Evolutionary conservation across 2,888 invertebrate species (phyloP), one percentile per base, ranked within the genome.

Genomic region (Colostygia pectinataria): DNA sequence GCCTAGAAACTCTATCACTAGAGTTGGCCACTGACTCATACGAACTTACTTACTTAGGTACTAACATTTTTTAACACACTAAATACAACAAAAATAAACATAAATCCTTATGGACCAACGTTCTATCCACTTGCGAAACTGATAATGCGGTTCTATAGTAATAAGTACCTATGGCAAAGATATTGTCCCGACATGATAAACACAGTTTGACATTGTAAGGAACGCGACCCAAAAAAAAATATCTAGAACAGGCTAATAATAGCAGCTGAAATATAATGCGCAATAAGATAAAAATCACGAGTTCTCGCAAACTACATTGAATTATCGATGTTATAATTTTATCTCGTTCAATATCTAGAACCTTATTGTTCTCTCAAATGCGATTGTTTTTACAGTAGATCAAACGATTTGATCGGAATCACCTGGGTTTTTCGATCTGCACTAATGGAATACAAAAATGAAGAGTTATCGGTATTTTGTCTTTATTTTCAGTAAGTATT

Each of bases 391-490:
- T 41, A 20, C 56, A 69, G 59, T 67, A 41, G 15, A 52, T 57
- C 55, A 43, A 55, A 46, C 28, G 43, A 40, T 48, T 59, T 43
- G 53, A 44, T 53, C 40, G 5, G 38, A 44, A 51, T 43, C 53
- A 43, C 57, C 48, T 47, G 63, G 55, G 39, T 55, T 57, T 40
- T 44, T 40, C 31, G 33, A 51, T 40, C 37, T 18, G 13, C 32
- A 57, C 43, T 44, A 55, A 71, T 71, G 70, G 65, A 49, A 58
- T 42, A 53, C 50, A 54, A 68, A 46, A 14, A 72, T 72, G 70
- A 61, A 65, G 58, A 44, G 56, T 48, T 61, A 61, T 63, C 56
- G 49, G 15, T 43, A 50, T 20, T 50, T 52, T 57, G 51, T 65
- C 39, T 52, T 60, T 44, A 36, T 70, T 52, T 64, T 70, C 48